Conservation (phyloP, 2,113 vertebrate species). For the Bubo blakistoni region DNA sequence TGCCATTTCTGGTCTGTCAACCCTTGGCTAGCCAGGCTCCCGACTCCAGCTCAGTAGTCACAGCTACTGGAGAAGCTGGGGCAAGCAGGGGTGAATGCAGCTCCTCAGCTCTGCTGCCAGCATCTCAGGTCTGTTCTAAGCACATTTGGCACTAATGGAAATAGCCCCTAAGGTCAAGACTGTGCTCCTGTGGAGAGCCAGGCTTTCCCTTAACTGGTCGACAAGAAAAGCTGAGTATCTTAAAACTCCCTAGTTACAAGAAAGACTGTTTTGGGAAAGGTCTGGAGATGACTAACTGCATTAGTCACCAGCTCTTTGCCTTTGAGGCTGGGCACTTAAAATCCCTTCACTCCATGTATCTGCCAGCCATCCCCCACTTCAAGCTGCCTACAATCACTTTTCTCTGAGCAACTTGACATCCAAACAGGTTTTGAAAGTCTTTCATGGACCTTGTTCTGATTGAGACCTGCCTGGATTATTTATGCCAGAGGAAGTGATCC, state of each 20-base stretch:
- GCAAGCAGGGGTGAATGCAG: neutral
- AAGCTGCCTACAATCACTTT: neutral
- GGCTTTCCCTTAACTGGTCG: neutral
- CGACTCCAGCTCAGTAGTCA: neutral
- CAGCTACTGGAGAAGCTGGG: neutral
- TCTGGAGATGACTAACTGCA: constrained; percentile 13
- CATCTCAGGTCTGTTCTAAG: neutral
- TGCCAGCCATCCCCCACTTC: neutral
- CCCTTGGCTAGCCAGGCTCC: neutral
- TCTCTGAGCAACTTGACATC: neutral
- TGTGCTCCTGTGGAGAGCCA: neutral
- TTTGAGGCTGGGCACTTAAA: neutral
- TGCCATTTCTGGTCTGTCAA: neutral
- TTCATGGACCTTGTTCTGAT: neutral
- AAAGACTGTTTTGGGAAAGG: neutral
- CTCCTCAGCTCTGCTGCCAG: rapidly evolving
- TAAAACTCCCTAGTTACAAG: neutral
- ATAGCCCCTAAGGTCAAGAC: neutral
- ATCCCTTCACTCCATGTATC: neutral
- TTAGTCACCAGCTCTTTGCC: constrained; percentile 31
- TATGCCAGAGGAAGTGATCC: neutral
- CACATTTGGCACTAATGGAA: neutral
- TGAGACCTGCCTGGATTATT: neutral
- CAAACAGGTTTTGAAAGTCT: neutral
- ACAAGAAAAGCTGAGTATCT: neutral